These are phyloP conservation scores for Hestina assimilis DNA, from an alignment of 1,140 invertebrate genomes.

Conservation along the genomic window DNA sequence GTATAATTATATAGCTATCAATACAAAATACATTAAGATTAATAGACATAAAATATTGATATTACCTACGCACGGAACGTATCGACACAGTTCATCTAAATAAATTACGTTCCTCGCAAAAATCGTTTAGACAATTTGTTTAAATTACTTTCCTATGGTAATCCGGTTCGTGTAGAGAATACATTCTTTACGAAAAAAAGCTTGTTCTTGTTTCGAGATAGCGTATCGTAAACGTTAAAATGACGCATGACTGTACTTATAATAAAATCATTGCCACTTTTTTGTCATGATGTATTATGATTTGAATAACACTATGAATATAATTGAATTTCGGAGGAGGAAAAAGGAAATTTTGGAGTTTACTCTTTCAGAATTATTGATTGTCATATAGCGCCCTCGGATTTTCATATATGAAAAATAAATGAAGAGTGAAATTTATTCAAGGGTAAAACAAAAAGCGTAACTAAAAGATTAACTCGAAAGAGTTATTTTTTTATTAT, in stretches of 20 bases:
- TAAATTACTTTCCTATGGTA: slow-evolving; percentile 74
- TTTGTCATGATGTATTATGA: not conserved
- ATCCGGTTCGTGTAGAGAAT: slow-evolving; percentile 58
- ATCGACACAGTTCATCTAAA: slow-evolving; percentile 43
- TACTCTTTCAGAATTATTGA: too few relatives aligned
- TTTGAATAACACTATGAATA: too few relatives aligned
- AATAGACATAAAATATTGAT: slow-evolving; percentile 6
- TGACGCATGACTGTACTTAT: slow-evolving; percentile 5
- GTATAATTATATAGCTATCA: not conserved
- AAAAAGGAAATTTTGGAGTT: too few relatives aligned
- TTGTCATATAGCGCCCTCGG: too few relatives aligned
- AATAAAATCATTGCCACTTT: slow-evolving; percentile 2
- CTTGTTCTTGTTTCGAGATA: slow-evolving; percentile 37
- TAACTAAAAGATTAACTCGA: too few relatives aligned
- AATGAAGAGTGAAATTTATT: too few relatives aligned
- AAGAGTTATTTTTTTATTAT: too few relatives aligned
- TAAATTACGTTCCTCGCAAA: slow-evolving; percentile 59
- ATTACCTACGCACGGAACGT: slow-evolving; percentile 9
- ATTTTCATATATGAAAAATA: too few relatives aligned
- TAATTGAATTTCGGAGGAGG: too few relatives aligned
- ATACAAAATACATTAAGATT: too few relatives aligned
- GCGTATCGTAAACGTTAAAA: slow-evolving; percentile 35
- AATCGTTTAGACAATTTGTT: slow-evolving; percentile 71
- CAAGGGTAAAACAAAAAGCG: too few relatives aligned
- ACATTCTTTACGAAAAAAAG: slow-evolving; percentile 53